Percentiles rank a stretch among this genome's conserved stretches.
phyloP scores from a whole-genome alignment of 2,113 vertebrate species.

The Catharus minimus region DNA sequence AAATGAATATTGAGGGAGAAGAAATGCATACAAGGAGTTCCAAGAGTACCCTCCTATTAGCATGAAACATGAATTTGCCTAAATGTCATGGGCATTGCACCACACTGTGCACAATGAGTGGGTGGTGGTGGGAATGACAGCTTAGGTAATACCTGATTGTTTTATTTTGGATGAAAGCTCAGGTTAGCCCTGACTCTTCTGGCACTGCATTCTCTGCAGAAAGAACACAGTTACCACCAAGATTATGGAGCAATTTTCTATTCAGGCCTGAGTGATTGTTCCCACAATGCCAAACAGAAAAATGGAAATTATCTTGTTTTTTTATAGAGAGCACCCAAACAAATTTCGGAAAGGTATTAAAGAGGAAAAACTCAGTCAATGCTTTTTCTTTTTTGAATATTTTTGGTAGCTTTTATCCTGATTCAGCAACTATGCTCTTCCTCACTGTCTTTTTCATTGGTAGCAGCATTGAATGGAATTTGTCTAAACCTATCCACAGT shows the following conservation, averaged over 20 bases:
- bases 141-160: not conserved
- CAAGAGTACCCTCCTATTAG: fast-evolving
- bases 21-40: not conserved
- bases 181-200: not conserved
- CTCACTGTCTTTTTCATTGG: not conserved
- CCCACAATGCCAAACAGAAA: not conserved
- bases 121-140: not conserved
- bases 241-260: not conserved
- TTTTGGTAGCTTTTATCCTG: not conserved
- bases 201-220: not conserved
- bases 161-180: not conserved
- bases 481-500: not conserved
- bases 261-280: not conserved
- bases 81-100: fast-evolving
- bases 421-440: not conserved
- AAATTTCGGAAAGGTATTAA: not conserved
- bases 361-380: not conserved
- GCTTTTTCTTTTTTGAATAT: not conserved
- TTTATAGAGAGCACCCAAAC: not conserved
- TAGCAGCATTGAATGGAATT: not conserved
- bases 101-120: fast-evolving
- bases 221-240: not conserved
- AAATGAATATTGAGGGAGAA: not conserved
- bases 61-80: not conserved
- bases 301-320: not conserved